These are phyloP conservation scores for Columba guinea DNA, from an alignment of 2,797 vertebrate species.

Conservation along the genomic window DNA sequence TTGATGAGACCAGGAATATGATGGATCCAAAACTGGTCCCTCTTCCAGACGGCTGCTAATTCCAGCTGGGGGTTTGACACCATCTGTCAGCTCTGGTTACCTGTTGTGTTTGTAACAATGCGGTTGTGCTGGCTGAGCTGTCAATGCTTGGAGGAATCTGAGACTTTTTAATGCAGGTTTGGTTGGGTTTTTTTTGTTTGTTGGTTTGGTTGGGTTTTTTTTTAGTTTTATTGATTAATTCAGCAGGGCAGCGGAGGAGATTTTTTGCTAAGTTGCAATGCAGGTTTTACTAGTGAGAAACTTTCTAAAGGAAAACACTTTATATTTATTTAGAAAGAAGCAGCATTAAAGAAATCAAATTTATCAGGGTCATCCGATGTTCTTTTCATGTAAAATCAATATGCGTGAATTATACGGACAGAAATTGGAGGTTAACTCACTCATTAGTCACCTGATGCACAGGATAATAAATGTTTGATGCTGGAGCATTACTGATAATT, in stretches of 20 bases:
- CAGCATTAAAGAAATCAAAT: constrained; percentile 32
- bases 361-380: constrained; percentile 38
- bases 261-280: neutral
- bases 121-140: neutral
- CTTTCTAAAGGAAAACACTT: constrained; percentile 22
- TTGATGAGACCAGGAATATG: neutral
- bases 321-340: neutral
- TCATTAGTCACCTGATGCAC: constrained; percentile 67
- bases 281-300: neutral
- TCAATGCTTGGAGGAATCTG: neutral
- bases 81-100: constrained; percentile 15
- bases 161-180: neutral
- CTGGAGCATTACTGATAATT: constrained; percentile 64
- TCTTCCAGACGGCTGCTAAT: neutral
- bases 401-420: constrained; percentile 65
- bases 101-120: neutral
- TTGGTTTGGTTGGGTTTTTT: neutral
- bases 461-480: constrained; percentile 73
- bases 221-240: constrained; percentile 2
- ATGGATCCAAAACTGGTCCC: neutral
- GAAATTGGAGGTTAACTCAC: constrained; percentile 70
- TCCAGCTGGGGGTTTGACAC: constrained; percentile 17
- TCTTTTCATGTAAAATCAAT: constrained; percentile 74
- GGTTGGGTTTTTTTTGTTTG: neutral
- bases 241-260: neutral